phyloP scores from a whole-genome alignment of 2,888 invertebrate species.

The Lycocerus yunnanus region DNA sequence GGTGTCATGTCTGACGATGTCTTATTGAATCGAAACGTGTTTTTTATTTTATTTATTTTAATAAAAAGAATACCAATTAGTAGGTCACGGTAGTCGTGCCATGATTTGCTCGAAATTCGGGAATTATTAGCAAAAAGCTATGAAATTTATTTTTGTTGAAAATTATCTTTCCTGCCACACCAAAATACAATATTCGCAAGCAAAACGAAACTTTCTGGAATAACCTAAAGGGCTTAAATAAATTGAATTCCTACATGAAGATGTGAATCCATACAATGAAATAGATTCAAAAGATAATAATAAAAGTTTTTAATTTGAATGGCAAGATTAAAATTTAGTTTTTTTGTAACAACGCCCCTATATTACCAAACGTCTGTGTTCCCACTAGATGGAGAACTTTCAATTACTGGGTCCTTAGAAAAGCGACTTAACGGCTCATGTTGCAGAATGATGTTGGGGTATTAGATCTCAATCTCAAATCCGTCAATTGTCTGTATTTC shows the following conservation, averaged over 20 bases:
- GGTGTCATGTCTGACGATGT: background rate
- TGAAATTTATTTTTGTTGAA: too few species aligned
- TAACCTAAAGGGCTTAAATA: background rate
- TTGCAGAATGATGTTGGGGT: constrained; percentile 50
- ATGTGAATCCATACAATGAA: constrained; percentile 15
- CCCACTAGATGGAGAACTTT: constrained; percentile 47
- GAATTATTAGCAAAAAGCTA: too few species aligned
- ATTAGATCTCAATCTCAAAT: constrained; percentile 54
- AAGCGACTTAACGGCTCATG: constrained; percentile 53
- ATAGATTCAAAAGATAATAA: background rate
- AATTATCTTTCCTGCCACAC: too few species aligned
- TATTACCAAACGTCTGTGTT: constrained; percentile 39
- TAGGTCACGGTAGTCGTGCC: too few species aligned
- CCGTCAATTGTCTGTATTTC: constrained; percentile 50
- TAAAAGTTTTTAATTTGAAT: constrained; percentile 48
- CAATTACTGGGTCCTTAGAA: constrained; percentile 54
- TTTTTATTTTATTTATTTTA: background rate
- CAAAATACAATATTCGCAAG: too few species aligned
- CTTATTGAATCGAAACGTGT: background rate
- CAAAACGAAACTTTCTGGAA: background rate
- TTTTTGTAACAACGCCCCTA: constrained; percentile 41
- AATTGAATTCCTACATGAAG: constrained; percentile 1
- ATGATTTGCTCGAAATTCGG: too few species aligned
- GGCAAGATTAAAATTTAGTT: constrained; percentile 49
- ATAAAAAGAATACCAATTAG: too few species aligned